These are phyloP conservation scores for Marronus borbonicus DNA, from an alignment of 2,888 invertebrate genomes.

Conservation along the genomic window DNA sequence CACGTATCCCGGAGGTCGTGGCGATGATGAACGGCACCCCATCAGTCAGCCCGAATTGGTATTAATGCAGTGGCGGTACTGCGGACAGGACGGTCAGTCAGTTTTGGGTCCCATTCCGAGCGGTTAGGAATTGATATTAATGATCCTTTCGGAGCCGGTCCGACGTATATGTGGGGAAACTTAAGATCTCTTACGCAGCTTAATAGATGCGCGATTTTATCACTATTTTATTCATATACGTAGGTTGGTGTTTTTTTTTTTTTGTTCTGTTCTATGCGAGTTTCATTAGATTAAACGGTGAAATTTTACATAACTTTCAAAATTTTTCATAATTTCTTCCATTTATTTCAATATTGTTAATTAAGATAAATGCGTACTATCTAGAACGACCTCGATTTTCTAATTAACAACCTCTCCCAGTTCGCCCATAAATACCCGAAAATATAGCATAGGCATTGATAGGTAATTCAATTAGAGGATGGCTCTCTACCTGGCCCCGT, in stretches of 20 bases:
- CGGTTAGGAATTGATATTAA: slow-evolving; percentile 70
- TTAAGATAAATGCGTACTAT: slow-evolving; percentile 53
- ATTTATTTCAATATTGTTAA: slow-evolving; percentile 45
- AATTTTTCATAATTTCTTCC: background rate
- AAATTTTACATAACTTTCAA: no score
- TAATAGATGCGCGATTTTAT: slow-evolving; percentile 66
- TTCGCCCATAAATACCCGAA: slow-evolving; percentile 53
- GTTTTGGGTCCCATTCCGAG: slow-evolving; percentile 60
- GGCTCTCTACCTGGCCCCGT: slow-evolving; percentile 54
- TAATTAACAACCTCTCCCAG: slow-evolving; percentile 54
- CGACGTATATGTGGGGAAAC: slow-evolving; percentile 56
- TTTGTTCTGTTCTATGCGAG: no score
- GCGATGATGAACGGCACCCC: slow-evolving; percentile 69
- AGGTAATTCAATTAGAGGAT: slow-evolving; percentile 60
- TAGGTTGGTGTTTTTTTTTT: no score
- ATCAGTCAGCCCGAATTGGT: slow-evolving; percentile 71
- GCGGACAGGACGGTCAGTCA: slow-evolving; percentile 67
- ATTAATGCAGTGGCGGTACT: slow-evolving; percentile 69
- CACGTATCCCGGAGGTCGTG: slow-evolving; percentile 65
- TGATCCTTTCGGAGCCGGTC: slow-evolving; percentile 59
- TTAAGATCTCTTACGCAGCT: slow-evolving; percentile 63
- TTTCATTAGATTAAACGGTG: no score
- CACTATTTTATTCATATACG: slow-evolving; percentile 69
- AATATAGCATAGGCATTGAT: slow-evolving; percentile 43
- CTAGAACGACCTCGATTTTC: slow-evolving; percentile 51